These are phyloP conservation scores for Apogon hyalosoma DNA, from an alignment of 2,797 vertebrate species.

Conservation along the genomic window DNA sequence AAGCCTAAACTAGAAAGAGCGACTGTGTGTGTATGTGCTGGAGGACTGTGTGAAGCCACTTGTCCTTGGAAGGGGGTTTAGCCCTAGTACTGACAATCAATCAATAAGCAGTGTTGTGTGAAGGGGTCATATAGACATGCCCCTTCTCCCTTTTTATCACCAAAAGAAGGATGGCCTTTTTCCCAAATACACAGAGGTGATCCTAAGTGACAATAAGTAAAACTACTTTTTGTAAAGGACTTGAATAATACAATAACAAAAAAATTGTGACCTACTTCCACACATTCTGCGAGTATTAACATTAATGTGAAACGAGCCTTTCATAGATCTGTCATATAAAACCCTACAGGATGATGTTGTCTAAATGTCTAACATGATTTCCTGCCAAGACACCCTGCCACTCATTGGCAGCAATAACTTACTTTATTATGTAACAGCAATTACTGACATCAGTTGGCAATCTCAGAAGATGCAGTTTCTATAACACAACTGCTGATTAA, in stretches of 20 bases:
- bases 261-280: background rate
- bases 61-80: slow-evolving; percentile 78
- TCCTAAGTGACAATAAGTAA: slow-evolving; percentile 11
- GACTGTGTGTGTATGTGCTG: slow-evolving; percentile 18
- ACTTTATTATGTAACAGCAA: slow-evolving; percentile 27
- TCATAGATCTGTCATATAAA: slow-evolving; percentile 17
- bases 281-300: background rate
- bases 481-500: slow-evolving; percentile 30
- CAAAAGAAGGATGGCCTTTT: slow-evolving; percentile 51
- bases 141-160: slow-evolving; percentile 44
- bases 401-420: slow-evolving; percentile 15
- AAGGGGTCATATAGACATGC: slow-evolving; percentile 59
- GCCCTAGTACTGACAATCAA: slow-evolving; percentile 74
- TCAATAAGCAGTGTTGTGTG: slow-evolving; percentile 73
- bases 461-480: slow-evolving; percentile 30
- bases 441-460: slow-evolving; percentile 44
- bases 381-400: slow-evolving; percentile 20
- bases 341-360: slow-evolving; percentile 19
- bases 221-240: background rate
- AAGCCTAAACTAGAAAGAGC: slow-evolving; percentile 49
- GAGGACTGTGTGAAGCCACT: slow-evolving; percentile 55
- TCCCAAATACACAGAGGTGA: slow-evolving; percentile 41
- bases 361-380: slow-evolving; percentile 38
- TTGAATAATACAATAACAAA: background rate
- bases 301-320: slow-evolving; percentile 21